A percentile compares a stretch with the other conserved stretches of the same genome.
These are phyloP conservation scores for Nemoura dubitans DNA, from an alignment of 2,888 invertebrate species.

Conservation along the genomic window DNA sequence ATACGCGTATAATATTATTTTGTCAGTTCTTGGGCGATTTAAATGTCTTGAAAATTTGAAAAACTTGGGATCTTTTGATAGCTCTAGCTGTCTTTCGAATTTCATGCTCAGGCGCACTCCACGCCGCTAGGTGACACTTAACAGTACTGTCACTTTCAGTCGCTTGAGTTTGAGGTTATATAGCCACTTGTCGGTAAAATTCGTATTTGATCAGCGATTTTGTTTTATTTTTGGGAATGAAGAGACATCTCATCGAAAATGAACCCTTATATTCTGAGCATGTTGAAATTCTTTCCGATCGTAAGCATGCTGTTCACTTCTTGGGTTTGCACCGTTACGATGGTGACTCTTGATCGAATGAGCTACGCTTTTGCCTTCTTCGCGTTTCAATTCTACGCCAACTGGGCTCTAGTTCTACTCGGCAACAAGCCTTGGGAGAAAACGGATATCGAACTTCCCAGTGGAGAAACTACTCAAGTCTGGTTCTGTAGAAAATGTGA, in stretches of 20 bases:
- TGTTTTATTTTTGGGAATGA: not conserved
- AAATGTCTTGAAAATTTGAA: no score
- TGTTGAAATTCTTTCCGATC: constrained; percentile 41
- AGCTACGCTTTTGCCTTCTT: constrained; percentile 42
- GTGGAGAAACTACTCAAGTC: constrained; percentile 32
- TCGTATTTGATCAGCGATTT: not conserved
- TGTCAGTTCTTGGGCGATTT: no score
- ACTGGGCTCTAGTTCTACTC: constrained; percentile 44
- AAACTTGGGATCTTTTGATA: no score
- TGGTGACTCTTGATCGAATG: constrained; percentile 9
- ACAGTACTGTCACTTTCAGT: not conserved
- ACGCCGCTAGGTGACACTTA: no score
- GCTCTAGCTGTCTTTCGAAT: no score
- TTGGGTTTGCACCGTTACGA: constrained; percentile 34
- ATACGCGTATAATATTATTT: no score
- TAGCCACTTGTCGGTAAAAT: no score
- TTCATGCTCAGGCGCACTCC: no score
- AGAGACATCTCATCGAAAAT: not conserved
- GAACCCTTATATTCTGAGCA: not conserved
- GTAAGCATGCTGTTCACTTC: constrained; percentile 40
- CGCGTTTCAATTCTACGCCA: constrained; percentile 45
- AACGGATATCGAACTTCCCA: not conserved
- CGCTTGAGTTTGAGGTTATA: not conserved
- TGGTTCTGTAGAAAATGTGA: constrained; percentile 48
- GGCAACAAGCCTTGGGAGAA: constrained; percentile 30